phyloP scores from a whole-genome alignment of 37 sponge, comb jelly and placozoan species.

The Axinella damicornis region DNA sequence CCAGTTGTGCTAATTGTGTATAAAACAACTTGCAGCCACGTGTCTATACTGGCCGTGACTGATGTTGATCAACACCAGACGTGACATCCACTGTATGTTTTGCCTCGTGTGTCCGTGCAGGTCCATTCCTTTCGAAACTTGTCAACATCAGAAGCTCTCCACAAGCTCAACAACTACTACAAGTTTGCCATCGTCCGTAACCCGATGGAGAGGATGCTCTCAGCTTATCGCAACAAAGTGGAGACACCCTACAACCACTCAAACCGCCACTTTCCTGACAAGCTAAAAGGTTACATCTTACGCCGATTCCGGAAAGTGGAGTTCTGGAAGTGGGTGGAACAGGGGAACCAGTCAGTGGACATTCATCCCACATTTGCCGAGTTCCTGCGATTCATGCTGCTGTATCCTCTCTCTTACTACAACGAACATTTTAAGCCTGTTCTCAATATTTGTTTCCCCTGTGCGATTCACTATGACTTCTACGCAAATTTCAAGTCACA shows the following conservation, averaged over 20 bases:
- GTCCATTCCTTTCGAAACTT: conserved; percentile 50
- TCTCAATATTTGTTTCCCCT: conserved; percentile 62
- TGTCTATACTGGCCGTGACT: too few relatives aligned
- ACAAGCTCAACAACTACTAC: conserved; percentile 58
- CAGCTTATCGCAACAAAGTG: conserved; percentile 70
- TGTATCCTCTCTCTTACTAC: background rate
- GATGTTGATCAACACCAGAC: too few relatives aligned
- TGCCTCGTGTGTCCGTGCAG: conserved; percentile 5
- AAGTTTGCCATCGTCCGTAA: conserved; percentile 70
- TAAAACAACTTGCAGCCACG: too few relatives aligned
- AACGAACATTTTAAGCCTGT: conserved; percentile 67
- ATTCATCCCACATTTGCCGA: conserved; percentile 42
- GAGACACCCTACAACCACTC: conserved; percentile 11
- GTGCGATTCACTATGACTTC: conserved; percentile 55
- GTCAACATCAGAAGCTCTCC: conserved; percentile 23
- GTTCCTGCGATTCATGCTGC: conserved; percentile 29
- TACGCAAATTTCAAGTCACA: conserved; percentile 55
- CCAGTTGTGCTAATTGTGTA: too few relatives aligned
- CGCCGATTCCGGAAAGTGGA: background rate
- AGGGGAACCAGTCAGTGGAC: conserved; percentile 1
- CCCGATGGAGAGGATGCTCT: conserved; percentile 66
- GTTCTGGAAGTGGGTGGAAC: background rate
- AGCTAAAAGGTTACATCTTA: conserved; percentile 23
- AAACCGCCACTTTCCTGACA: conserved; percentile 30
- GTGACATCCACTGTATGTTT: background rate